Evolutionary conservation across 1,140 invertebrate genomes (phyloP).

Genomic region (Nasonia longicornis): DNA sequence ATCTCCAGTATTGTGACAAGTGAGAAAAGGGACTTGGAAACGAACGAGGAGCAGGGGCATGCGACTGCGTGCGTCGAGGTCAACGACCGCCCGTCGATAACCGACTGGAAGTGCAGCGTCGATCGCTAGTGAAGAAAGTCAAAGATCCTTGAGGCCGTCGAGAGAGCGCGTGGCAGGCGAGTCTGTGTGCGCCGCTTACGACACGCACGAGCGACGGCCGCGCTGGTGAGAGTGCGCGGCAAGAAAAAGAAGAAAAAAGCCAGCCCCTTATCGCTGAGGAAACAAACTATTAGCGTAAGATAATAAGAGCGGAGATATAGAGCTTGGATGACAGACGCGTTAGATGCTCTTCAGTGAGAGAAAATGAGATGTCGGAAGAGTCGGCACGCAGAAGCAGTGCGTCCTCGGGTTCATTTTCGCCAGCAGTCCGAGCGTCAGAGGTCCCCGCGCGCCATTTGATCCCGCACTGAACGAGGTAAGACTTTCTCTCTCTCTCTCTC

Average conservation of each 20-base stretch:
- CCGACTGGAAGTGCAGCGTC: not conserved
- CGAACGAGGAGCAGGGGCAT: too few species aligned
- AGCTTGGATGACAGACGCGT: slow-evolving; percentile 56
- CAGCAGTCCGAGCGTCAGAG: not conserved
- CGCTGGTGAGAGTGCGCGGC: slow-evolving; percentile 27
- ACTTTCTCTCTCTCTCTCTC: too few species aligned
- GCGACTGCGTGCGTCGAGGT: not conserved
- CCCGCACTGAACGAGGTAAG: slow-evolving; percentile 19
- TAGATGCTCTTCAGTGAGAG: slow-evolving; percentile 46
- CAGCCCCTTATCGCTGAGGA: slow-evolving; percentile 63
- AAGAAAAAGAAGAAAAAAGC: slow-evolving; percentile 50
- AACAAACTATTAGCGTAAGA: slow-evolving; percentile 68
- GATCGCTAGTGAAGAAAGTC: slow-evolving; percentile 2
- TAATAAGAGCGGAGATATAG: slow-evolving; percentile 61
- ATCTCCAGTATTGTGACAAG: not conserved
- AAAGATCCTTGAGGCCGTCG: slow-evolving; percentile 9
- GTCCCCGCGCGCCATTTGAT: slow-evolving; percentile 22
- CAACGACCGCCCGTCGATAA: not conserved
- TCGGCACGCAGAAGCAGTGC: slow-evolving; percentile 36
- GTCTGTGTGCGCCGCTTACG: slow-evolving; percentile 4
- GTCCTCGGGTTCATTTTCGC: slow-evolving; percentile 9
- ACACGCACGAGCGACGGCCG: not conserved
- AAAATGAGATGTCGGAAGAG: slow-evolving; percentile 55
- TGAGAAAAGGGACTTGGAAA: too few species aligned
- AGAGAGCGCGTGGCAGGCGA: slow-evolving; percentile 1